Evolutionary conservation across 2,888 invertebrate genomes (phyloP), one percentile per base, ranked within the genome.

Genomic region (Pachycephus smyrnensis): DNA sequence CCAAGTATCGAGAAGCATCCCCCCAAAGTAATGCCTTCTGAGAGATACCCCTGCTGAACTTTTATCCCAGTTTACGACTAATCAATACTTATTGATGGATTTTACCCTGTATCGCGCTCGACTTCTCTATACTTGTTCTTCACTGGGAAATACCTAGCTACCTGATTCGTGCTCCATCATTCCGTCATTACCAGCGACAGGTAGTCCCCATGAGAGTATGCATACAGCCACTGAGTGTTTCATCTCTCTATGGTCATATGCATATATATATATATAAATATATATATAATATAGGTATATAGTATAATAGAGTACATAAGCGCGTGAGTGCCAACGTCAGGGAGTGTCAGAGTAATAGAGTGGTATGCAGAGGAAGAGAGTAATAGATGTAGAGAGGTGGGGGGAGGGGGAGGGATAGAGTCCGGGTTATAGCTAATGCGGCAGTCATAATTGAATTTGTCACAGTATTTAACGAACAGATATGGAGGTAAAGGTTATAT

Each of bases 381-480:
- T 55, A 55, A 55, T 55, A 23, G 55, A 23, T 12, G 12, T 31
- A 2, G 0, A 12, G 32, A 3, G 12, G 31, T 1, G 31, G 11
- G 12, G 32, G 4, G 31, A 71, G 69, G 0, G 31, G 11, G 12
- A 71, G 12, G 30, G 11, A 69, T 31, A 12, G 69, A n/a, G n/a
- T 30, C 4, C 31, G 15, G 88, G 88, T 89, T 87, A 86, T 89
- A 89, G 89, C 90, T 90, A 90, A 90, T 90, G 89, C 90, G 89
- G 86, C 82, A 89, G 55, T 23, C 0, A 23, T 55, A 55, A 55
- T 55, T 55, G 55, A 55, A 23, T 55, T 55, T 55, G 55, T 55
- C 55, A 55, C 55, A 55, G 23, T 55, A 55, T 55, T 55, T 55
- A 55, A 23, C 55, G 55, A 55, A 55, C 23, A 23, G 55, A 9